Conservation (phyloP, 2,797 vertebrate genomes). For the Enteromius mattozi region DNA sequence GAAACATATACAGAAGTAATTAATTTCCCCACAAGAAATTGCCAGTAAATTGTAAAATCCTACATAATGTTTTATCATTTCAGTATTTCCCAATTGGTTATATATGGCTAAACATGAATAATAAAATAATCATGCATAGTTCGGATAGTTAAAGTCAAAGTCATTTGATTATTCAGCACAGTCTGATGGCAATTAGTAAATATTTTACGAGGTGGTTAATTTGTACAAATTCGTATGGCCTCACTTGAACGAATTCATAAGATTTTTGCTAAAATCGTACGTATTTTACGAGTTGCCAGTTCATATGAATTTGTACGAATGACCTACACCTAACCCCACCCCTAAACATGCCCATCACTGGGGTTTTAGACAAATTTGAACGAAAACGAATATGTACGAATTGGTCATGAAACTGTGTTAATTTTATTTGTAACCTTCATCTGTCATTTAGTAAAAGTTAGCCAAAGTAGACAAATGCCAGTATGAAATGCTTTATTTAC, state of each 20-base stretch:
- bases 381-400: too few relatives aligned
- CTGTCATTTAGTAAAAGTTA: neutral
- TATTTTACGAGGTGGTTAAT: too few relatives aligned
- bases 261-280: too few relatives aligned
- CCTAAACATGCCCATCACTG: too few relatives aligned
- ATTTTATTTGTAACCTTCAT: neutral
- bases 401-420: too few relatives aligned
- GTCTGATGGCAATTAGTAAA: too few relatives aligned
- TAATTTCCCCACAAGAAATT: neutral
- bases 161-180: neutral
- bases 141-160: neutral
- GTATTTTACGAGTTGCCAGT: too few relatives aligned
- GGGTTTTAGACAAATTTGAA: too few relatives aligned
- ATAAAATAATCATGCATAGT: neutral
- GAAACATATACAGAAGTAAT: neutral
- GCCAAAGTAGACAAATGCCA: neutral
- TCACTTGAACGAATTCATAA: too few relatives aligned
- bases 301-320: too few relatives aligned
- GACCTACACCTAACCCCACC: too few relatives aligned
- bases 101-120: neutral
- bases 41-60: neutral
- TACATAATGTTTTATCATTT: neutral
- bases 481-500: neutral
- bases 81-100: neutral
- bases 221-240: too few relatives aligned